Percentiles rank a stretch among this genome's conserved stretches.
phyloP scores from a whole-genome alignment of 2,888 invertebrate species.

The Ptilodon capucinus region DNA sequence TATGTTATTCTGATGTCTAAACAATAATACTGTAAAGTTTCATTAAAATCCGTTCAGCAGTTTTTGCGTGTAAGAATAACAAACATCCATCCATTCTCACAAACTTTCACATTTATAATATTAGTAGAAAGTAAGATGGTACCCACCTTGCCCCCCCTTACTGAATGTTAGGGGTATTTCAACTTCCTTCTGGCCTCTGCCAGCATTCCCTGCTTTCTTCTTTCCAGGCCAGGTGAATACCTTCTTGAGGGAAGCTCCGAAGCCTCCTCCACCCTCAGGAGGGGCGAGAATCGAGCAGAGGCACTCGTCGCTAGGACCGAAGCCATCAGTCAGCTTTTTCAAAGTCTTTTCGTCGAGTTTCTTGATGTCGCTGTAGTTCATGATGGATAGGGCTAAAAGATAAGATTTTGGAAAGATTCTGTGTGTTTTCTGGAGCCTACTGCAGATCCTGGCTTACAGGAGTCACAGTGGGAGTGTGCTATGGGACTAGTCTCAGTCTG shows the following conservation, averaged over 20 bases:
- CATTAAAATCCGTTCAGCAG: too few species aligned
- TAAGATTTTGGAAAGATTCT: too few species aligned
- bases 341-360: slow-evolving; percentile 51
- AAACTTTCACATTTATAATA: too few species aligned
- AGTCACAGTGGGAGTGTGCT: too few species aligned
- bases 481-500: too few species aligned
- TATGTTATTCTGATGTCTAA: too few species aligned
- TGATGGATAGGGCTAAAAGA: slow-evolving; percentile 3
- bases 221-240: slow-evolving; percentile 34
- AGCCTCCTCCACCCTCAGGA: slow-evolving; percentile 25
- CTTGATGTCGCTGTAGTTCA: slow-evolving; percentile 45
- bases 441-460: background rate
- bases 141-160: slow-evolving; percentile 39
- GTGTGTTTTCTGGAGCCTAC: background rate
- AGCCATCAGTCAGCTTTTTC: slow-evolving; percentile 40
- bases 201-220: slow-evolving; percentile 14
- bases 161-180: slow-evolving; percentile 36
- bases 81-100: too few species aligned
- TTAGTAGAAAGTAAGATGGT: too few species aligned
- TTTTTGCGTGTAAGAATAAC: too few species aligned
- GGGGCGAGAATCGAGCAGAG: slow-evolving; percentile 46
- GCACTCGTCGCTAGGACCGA: slow-evolving; percentile 51
- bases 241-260: slow-evolving; percentile 48
- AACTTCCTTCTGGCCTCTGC: slow-evolving; percentile 12
- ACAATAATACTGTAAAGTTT: too few species aligned